Base-by-base conservation (phyloP, 2,888 invertebrate species). In the Rhodophaea formosa region DNA sequence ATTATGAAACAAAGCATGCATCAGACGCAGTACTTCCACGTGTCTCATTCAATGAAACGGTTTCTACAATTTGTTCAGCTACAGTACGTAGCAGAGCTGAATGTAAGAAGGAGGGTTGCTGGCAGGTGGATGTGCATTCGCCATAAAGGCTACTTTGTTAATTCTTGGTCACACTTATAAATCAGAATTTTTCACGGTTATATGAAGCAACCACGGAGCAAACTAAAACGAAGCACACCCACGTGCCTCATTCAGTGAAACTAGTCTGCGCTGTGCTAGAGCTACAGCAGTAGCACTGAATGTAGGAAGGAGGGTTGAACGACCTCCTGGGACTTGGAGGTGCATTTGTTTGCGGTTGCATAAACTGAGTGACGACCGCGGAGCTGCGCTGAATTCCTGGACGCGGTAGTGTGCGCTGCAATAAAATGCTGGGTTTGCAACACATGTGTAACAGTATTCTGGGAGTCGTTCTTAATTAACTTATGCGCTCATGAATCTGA, bases 281-380 rank as follows among this genome's bases (percentile, higher is more conserved):
- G 44, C 14, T 8, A 14, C 72, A 75, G 71, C 63, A 66, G 57
- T 47, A 53, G 65, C 61, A 62, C 58, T 61, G 66, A 62, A 68
- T 70, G 74, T 67, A 80, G 80, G 77, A 77, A 83, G 75, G 72
- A 66, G 66, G 67, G 80, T 71, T 86, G 78, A 86, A 85, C 62
- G 82, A 86, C 80, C 84, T 73, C 60, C 12, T 72, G 79, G 73
- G 75, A 79, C 75, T 74, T 74, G 75, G 65, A 70, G 74, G 77
- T 79, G 79, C 79, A 80, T 74, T 79, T 74, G 72, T 76, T 75
- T 65, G 66, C 65, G 69, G 75, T 80, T 83, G 81, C 82, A 82
- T 81, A 83, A 86, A 80, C 78, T 77, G 80, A 77, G 72, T 79
- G 67, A 76, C 76, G 79, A 84, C 80, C 83, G 76, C 72, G 70